Conservation (phyloP, 2,113 vertebrate species). For the Chloebia gouldiae region DNA sequence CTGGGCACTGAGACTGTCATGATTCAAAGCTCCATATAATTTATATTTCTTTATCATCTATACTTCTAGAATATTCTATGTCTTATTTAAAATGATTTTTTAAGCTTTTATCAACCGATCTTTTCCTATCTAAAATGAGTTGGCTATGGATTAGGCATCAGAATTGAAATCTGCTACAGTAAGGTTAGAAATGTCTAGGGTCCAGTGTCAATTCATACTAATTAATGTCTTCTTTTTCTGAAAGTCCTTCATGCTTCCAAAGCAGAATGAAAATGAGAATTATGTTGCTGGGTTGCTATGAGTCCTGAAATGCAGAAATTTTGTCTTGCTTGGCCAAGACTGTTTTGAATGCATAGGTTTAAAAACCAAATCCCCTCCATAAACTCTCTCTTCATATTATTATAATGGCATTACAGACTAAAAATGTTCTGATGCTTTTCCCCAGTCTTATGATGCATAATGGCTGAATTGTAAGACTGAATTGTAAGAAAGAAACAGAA, state of each 20-base stretch:
- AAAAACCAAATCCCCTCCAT: neutral
- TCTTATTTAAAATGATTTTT: neutral
- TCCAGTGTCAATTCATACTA: neutral
- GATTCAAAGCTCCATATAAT: neutral
- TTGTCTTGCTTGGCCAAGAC: neutral
- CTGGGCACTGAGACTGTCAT: neutral
- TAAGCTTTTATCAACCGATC: neutral
- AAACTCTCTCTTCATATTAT: neutral
- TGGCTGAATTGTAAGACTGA: neutral
- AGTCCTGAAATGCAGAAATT: neutral
- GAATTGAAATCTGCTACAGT: neutral
- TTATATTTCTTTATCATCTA: neutral
- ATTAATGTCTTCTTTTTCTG: neutral
- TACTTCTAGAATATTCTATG: neutral
- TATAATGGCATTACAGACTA: neutral
- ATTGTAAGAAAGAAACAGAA: neutral
- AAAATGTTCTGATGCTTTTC: neutral
- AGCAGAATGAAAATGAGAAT: neutral
- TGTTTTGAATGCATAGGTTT: neutral
- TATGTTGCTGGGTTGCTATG: neutral
- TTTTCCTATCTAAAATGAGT: neutral
- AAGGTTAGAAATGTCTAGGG: neutral
- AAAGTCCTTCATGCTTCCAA: neutral
- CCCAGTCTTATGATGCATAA: rapidly evolving
- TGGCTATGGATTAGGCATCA: neutral